Evolutionary conservation across 2,113 vertebrate species (phyloP).

Genomic region (Otocyon megalotis): DNA sequence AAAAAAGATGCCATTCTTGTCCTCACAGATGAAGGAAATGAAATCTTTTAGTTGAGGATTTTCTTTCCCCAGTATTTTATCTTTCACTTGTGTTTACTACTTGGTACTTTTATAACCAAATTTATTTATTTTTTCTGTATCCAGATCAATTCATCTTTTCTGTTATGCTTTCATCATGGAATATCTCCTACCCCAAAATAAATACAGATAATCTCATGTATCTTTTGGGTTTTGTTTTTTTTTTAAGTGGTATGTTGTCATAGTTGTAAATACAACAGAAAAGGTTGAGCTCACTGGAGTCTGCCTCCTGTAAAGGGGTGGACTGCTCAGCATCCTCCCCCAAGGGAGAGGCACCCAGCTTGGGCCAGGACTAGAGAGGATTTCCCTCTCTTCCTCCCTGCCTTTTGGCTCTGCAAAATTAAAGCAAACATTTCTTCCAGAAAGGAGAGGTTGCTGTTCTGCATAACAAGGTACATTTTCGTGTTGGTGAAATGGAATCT

Average conservation of each 20-base stretch:
- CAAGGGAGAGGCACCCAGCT: not conserved
- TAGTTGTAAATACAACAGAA: not conserved
- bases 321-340: not conserved
- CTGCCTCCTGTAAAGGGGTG: not conserved
- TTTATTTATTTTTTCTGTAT: not conserved
- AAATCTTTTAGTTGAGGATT: not conserved
- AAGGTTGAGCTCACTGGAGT: not conserved
- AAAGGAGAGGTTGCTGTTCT: not conserved
- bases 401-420: not conserved
- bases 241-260: not conserved
- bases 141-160: not conserved
- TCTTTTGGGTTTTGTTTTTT: not conserved
- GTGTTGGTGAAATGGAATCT: not conserved
- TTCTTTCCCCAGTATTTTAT: constrained; percentile 2
- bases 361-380: not conserved
- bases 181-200: not conserved
- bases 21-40: not conserved
- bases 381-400: not conserved
- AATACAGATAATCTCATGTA: not conserved
- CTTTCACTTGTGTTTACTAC: not conserved
- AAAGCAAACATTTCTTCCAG: not conserved
- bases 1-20: no score
- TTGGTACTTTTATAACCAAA: not conserved
- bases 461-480: not conserved
- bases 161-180: not conserved